phyloP scores from a whole-genome alignment of 2,888 invertebrate species.

The Dynastes grantii region DNA sequence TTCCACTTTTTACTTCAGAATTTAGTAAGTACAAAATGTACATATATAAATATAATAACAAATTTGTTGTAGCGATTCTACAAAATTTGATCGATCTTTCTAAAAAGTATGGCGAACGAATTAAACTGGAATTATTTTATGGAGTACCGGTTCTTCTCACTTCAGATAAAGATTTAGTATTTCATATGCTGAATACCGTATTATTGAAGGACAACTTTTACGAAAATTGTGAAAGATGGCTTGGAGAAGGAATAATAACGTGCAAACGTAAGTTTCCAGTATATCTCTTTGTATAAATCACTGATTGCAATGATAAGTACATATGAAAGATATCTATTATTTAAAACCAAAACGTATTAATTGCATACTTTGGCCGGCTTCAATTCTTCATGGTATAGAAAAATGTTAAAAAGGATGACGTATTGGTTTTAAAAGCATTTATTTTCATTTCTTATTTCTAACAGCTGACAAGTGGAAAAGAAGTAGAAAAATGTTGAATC shows the following conservation, averaged over 20 bases:
- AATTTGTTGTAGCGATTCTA: constrained; percentile 49
- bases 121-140: constrained; percentile 49
- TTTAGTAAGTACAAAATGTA: not conserved
- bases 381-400: too few relatives aligned
- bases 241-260: constrained; percentile 62
- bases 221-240: constrained; percentile 59
- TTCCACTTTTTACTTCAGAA: constrained; percentile 1
- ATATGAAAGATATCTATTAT: too few relatives aligned
- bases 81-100: constrained; percentile 47
- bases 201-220: constrained; percentile 61
- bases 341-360: too few relatives aligned
- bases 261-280: constrained; percentile 57
- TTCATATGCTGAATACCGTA: constrained; percentile 58
- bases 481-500: constrained; percentile 80
- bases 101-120: constrained; percentile 50
- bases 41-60: not conserved
- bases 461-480: constrained; percentile 75
- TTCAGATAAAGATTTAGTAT: constrained; percentile 52
- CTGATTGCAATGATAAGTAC: too few relatives aligned
- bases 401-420: too few relatives aligned
- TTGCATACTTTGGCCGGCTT: too few relatives aligned
- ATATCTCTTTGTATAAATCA: too few relatives aligned
- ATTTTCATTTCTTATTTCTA: not conserved
- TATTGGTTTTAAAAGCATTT: not conserved
- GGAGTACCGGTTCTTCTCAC: constrained; percentile 46